A percentile compares a stretch with the other conserved stretches of the same genome.
Conservation (phyloP, 2,797 vertebrate genomes). For the Iguana delicatissima region DNA sequence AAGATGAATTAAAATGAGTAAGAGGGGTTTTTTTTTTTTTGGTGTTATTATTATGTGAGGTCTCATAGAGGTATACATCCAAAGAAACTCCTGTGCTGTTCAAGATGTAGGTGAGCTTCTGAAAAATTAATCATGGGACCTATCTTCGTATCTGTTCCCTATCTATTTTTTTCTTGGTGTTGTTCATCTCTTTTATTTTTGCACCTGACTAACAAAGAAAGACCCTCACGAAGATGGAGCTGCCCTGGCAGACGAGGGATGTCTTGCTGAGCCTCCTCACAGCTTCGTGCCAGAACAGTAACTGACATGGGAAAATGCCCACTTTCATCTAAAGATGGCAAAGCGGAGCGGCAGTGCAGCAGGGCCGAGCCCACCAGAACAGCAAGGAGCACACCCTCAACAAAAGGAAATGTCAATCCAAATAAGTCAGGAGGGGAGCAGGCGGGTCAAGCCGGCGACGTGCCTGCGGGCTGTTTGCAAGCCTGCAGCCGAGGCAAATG, state of each 20-base stretch:
- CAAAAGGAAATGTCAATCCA: conserved; percentile 71
- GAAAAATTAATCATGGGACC: conserved; percentile 75
- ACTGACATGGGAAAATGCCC: conserved; percentile 60
- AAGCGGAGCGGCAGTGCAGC: conserved; percentile 53
- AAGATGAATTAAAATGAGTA: conserved; percentile 1
- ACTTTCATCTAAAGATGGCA: conserved; percentile 70
- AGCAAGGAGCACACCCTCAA: conserved; percentile 57
- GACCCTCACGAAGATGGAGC: conserved; percentile 56
- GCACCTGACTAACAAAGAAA: conserved; percentile 76
- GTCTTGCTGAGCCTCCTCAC: conserved; percentile 54
- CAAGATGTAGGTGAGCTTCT: conserved; percentile 71
- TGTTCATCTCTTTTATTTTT: conserved; percentile 68
- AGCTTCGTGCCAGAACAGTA: conserved; percentile 61
- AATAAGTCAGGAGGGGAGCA: conserved; percentile 58
- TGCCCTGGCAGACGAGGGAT: conserved; percentile 46
- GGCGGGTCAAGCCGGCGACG: conserved; percentile 47
- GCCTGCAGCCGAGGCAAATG: conserved; percentile 37
- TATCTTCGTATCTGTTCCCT: not conserved
- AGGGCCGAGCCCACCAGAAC: conserved; percentile 32
- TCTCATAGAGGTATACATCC: conserved; percentile 52
- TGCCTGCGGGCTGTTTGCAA: conserved; percentile 56
- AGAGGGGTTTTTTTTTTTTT: conserved; percentile 43
- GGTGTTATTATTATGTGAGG: conserved; percentile 56
- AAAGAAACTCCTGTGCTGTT: conserved; percentile 60
- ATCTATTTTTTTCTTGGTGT: conserved; percentile 53